A percentile compares a stretch with the other conserved stretches of the same genome.
Evolutionary conservation across 2,888 invertebrate genomes (phyloP).

Genomic region (Rotaria magnacalcarata): DNA sequence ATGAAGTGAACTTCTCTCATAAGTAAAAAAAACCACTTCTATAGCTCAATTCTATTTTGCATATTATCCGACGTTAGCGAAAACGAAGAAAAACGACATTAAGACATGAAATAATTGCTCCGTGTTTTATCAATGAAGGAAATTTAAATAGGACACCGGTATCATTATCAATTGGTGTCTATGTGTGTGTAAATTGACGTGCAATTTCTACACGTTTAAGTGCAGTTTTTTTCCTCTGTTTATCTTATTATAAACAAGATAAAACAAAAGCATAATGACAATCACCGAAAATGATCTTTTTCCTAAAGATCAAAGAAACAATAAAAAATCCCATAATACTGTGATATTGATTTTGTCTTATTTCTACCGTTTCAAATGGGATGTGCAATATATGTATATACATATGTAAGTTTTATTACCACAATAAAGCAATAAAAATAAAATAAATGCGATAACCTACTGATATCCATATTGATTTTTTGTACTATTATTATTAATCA

Average conservation of each 20-base stretch:
- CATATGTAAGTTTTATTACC: slow-evolving; percentile 28
- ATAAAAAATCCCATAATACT: not conserved
- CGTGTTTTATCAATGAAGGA: not conserved
- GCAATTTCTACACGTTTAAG: not conserved
- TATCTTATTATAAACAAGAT: not conserved
- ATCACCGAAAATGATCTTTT: not conserved
- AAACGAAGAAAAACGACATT: no score
- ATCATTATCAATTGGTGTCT: no score
- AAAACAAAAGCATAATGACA: not conserved
- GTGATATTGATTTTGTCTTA: not conserved
- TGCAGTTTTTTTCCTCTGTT: not conserved
- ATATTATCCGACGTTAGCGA: no score
- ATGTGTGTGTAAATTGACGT: not conserved
- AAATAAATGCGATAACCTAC: not conserved
- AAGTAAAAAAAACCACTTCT: no score
- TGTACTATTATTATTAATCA: not conserved
- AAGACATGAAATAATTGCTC: no score
- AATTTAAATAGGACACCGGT: not conserved
- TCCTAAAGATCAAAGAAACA: not conserved
- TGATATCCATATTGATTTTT: slow-evolving; percentile 4
- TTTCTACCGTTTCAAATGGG: not conserved
- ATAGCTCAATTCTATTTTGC: no score
- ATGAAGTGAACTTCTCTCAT: no score
- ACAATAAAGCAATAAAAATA: not conserved
- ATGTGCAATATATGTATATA: not conserved